Conservation (phyloP, 2,888 invertebrate species). For the Cryptocephalus moraei region DNA sequence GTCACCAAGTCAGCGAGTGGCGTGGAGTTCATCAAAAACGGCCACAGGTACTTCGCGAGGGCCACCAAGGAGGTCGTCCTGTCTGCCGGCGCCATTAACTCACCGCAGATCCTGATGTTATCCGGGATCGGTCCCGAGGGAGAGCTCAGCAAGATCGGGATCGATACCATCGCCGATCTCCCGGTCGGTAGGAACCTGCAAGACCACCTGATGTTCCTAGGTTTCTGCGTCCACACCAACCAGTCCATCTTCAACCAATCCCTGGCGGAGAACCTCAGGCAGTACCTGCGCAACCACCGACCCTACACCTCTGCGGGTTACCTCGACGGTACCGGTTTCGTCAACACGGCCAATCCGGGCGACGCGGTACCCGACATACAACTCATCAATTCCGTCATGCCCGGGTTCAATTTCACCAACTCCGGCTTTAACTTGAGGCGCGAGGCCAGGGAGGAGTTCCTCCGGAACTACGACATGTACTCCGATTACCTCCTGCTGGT, state of each 20-base stretch:
- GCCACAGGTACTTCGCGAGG: conserved; percentile 50
- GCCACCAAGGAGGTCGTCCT: conserved; percentile 72
- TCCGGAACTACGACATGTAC: not conserved
- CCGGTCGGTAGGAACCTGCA: not conserved
- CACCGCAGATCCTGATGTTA: conserved; percentile 65
- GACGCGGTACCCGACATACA: conserved; percentile 4
- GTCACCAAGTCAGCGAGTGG: conserved; percentile 53
- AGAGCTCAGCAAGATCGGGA: not conserved
- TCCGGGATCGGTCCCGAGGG: conserved; percentile 41
- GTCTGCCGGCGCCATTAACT: conserved; percentile 78
- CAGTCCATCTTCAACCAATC: conserved; percentile 1
- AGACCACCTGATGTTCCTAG: not conserved
- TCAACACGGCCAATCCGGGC: conserved; percentile 1
- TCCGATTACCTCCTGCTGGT: not conserved
- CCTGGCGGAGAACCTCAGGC: not conserved
- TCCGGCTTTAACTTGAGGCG: not conserved
- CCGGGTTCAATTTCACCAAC: not conserved
- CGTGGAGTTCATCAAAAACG: conserved; percentile 63
- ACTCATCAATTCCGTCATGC: not conserved
- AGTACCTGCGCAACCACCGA: conserved; percentile 1
- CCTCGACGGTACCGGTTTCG: conserved; percentile 1
- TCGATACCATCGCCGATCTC: not conserved
- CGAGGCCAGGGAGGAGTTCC: not conserved
- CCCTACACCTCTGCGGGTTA: conserved; percentile 2
- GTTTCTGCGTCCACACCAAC: conserved; percentile 4